These are phyloP conservation scores for Brassicogethes aeneus DNA, from an alignment of 2,888 invertebrate genomes.

Conservation along the genomic window DNA sequence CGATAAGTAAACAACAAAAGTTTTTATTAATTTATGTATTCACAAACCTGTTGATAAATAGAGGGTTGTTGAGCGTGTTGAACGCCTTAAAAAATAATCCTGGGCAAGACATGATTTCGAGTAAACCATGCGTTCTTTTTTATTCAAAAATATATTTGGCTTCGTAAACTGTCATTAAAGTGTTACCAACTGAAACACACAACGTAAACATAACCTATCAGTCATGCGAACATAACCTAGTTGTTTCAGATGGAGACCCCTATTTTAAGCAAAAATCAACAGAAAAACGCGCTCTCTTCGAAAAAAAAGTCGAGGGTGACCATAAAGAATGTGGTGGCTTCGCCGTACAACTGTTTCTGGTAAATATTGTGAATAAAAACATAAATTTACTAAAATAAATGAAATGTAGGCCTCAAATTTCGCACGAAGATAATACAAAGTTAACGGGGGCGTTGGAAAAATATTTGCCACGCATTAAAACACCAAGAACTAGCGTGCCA, in stretches of 20 bases:
- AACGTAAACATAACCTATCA: no score
- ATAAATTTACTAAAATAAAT: neutral
- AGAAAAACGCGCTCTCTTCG: slow-evolving; percentile 26
- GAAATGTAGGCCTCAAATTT: slow-evolving; percentile 26
- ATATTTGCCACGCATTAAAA: slow-evolving; percentile 21
- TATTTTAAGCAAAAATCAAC: slow-evolving; percentile 23
- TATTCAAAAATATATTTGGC: no score
- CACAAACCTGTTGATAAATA: no score
- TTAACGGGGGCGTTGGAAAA: slow-evolving; percentile 19
- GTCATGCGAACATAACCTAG: no score
- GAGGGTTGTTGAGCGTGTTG: no score
- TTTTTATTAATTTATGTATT: slow-evolving; percentile 7
- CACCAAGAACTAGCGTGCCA: slow-evolving; percentile 23
- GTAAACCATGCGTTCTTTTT: no score
- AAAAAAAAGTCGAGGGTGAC: slow-evolving; percentile 28
- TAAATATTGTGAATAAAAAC: neutral
- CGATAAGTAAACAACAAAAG: no score
- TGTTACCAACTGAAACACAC: no score
- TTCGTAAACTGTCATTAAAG: no score
- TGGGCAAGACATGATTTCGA: no score
- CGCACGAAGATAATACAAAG: slow-evolving; percentile 18
- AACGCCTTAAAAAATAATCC: no score
- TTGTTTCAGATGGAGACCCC: slow-evolving; percentile 12
- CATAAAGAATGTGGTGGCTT: slow-evolving; percentile 29
- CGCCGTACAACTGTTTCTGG: slow-evolving; percentile 28